Percentiles rank a stretch among this genome's conserved stretches.
These are phyloP conservation scores for Machimus atricapillus DNA, from an alignment of 2,888 invertebrate species.

Conservation along the genomic window DNA sequence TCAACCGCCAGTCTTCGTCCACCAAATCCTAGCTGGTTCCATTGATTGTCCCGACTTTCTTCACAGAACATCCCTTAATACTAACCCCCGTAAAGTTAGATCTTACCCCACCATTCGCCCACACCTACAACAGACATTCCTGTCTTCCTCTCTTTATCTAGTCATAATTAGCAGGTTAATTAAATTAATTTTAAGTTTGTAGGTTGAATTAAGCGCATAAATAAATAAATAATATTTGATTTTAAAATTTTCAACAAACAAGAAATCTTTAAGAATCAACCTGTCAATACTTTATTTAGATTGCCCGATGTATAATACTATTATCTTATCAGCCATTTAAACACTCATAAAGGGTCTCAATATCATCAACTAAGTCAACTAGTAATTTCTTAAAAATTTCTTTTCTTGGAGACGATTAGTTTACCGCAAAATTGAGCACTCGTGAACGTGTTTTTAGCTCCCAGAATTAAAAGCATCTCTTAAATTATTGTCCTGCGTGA, in stretches of 20 bases:
- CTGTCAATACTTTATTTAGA: not conserved
- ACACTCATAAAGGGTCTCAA: constrained; percentile 1
- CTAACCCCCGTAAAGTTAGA: too few species aligned
- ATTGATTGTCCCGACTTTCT: too few species aligned
- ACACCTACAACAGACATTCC: too few species aligned
- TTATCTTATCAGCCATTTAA: constrained; percentile 8
- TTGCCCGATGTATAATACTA: constrained; percentile 13
- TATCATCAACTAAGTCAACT: not conserved
- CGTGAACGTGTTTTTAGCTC: not conserved
- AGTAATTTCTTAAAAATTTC: constrained; percentile 13
- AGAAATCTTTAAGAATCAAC: not conserved
- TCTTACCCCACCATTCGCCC: too few species aligned
- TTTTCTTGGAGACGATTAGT: constrained; percentile 1
- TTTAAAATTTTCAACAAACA: not conserved
- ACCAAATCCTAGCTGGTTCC: too few species aligned
- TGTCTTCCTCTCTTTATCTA: too few species aligned
- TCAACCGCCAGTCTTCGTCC: too few species aligned
- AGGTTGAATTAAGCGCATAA: too few species aligned
- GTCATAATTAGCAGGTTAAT: too few species aligned
- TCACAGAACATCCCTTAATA: too few species aligned
- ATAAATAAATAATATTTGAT: too few species aligned
- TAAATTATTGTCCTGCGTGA: not conserved
- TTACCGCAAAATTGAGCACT: not conserved
- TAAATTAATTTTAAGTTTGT: too few species aligned
- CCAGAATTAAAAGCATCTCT: not conserved